phyloP scores from a whole-genome alignment of 2,888 invertebrate genomes.

The Pachydiplax longipennis region DNA sequence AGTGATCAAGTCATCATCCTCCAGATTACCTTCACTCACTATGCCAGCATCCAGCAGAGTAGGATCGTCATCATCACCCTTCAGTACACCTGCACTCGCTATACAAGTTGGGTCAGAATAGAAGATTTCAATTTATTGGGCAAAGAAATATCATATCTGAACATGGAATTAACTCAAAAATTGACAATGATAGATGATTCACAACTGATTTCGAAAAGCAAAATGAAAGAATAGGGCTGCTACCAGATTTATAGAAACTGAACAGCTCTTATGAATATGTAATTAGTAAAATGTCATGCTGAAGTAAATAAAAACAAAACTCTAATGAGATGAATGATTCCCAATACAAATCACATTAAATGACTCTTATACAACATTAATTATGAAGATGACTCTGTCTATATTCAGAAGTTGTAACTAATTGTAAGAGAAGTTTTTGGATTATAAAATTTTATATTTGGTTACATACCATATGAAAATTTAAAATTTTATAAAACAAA shows the following conservation, averaged over 20 bases:
- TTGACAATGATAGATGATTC: neutral
- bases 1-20: constrained; percentile 48
- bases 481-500: neutral
- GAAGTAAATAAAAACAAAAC: too few relatives aligned
- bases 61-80: constrained; percentile 36
- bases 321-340: too few relatives aligned
- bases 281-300: neutral
- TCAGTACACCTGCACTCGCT: neutral
- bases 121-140: neutral
- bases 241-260: neutral
- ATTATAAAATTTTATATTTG: too few relatives aligned
- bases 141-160: neutral
- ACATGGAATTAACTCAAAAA: neutral
- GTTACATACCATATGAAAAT: neutral
- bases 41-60: constrained; percentile 32
- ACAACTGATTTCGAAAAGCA: neutral
- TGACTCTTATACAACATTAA: too few relatives aligned
- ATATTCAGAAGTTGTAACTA: too few relatives aligned
- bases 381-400: too few relatives aligned
- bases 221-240: neutral
- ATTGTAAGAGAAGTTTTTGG: too few relatives aligned
- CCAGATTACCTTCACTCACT: constrained; percentile 47
- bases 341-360: too few relatives aligned
- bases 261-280: neutral
- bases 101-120: neutral